Conservation (phyloP, 2,888 invertebrate genomes). For the Cerceris ruficornis region DNA sequence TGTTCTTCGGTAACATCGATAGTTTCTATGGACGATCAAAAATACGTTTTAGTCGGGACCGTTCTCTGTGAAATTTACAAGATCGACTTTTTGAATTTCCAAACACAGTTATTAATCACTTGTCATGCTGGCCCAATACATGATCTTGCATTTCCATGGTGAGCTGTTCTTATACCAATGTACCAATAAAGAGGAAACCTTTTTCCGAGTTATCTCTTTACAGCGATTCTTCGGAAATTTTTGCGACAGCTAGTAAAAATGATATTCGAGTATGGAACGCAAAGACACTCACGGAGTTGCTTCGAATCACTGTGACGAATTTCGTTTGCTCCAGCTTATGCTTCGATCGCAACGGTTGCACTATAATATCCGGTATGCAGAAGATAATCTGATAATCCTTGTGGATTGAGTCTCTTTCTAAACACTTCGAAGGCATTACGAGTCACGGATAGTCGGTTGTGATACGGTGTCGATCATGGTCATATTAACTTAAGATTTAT, state of each 20-base stretch:
- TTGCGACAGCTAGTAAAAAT: constrained; percentile 93
- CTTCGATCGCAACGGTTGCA: constrained; percentile 91
- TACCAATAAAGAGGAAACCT: no score
- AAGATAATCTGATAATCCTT: not conserved
- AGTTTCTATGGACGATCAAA: constrained; percentile 83
- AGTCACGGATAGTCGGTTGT: no score
- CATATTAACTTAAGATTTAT: no score
- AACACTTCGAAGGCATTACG: no score
- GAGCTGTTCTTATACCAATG: constrained; percentile 72
- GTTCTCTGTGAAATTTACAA: constrained; percentile 91
- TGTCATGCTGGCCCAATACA: constrained; percentile 92
- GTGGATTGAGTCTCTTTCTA: not conserved
- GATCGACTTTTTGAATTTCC: constrained; percentile 87
- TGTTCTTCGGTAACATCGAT: constrained; percentile 90
- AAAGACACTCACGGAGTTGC: constrained; percentile 88
- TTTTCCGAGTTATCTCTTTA: constrained; percentile 53
- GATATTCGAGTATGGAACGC: constrained; percentile 94
- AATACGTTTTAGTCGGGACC: constrained; percentile 89
- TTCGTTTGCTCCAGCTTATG: constrained; percentile 91
- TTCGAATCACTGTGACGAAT: constrained; percentile 93
- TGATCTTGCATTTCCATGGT: constrained; percentile 92
- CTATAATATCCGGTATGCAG: constrained; percentile 87
- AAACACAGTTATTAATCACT: constrained; percentile 88
- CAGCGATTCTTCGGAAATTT: constrained; percentile 91
- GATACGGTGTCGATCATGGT: no score